phyloP scores from a whole-genome alignment of 1,140 invertebrate genomes.

The Drosophila persimilis region DNA sequence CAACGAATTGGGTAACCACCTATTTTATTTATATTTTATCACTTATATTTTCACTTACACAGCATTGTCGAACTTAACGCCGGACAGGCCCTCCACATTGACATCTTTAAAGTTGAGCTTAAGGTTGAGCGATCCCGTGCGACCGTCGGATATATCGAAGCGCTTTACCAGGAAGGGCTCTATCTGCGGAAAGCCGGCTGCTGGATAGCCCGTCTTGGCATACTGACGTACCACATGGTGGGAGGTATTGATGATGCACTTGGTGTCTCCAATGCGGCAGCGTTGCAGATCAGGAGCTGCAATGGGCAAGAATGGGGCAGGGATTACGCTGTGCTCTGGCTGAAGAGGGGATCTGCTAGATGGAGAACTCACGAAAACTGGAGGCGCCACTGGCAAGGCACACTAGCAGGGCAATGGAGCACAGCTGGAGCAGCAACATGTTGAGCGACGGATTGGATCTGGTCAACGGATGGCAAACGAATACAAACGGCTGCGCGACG shows the following conservation, averaged over 20 bases:
- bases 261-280: conserved; percentile 65
- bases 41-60: conserved; percentile 63
- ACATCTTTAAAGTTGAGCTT: conserved; percentile 77
- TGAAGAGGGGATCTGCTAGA: not conserved
- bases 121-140: conserved; percentile 67
- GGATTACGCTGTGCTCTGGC: not conserved
- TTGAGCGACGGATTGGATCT: not conserved
- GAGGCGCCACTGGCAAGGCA: conserved; percentile 45
- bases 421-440: conserved; percentile 52
- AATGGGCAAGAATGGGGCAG: conserved; percentile 5
- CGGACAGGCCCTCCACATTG: conserved; percentile 72
- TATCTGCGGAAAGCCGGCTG: conserved; percentile 69
- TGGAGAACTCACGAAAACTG: conserved; percentile 65
- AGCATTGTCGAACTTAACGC: conserved; percentile 76
- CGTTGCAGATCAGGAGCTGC: conserved; percentile 71
- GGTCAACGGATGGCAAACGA: not conserved
- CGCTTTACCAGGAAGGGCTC: conserved; percentile 74
- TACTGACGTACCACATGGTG: conserved; percentile 57
- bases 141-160: conserved; percentile 75
- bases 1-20: not conserved
- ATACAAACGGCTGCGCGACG: conserved; percentile 24
- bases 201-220: conserved; percentile 63
- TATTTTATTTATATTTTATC: not conserved
- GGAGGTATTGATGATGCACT: conserved; percentile 67
- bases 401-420: conserved; percentile 32